Evolutionary conservation across 2,797 vertebrate genomes (phyloP).

Genomic region (Phyllotis vaccarum): DNA sequence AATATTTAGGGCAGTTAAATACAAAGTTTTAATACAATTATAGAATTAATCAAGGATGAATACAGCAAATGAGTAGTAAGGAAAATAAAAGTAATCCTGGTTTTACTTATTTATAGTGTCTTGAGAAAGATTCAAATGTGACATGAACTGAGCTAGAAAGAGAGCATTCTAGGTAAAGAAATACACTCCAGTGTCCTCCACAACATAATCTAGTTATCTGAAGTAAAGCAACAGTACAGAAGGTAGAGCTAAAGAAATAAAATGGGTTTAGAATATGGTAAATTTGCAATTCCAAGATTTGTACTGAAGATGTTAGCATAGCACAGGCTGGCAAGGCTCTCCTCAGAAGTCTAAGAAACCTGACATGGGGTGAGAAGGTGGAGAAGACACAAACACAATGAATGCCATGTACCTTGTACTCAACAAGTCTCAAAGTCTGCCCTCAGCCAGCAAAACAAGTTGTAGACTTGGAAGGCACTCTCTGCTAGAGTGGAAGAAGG

Average conservation of each 20-base stretch:
- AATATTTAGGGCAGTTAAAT: not conserved
- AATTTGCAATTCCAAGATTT: not conserved
- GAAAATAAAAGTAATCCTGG: not conserved
- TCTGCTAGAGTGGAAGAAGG: not conserved
- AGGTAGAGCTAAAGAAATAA: not conserved
- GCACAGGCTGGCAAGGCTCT: not conserved
- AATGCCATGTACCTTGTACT: not conserved
- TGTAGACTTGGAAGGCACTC: not conserved
- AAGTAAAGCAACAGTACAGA: conserved; percentile 14
- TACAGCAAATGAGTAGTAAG: not conserved
- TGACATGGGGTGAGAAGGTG: not conserved
- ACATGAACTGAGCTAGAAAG: not conserved
- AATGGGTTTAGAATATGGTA: not conserved
- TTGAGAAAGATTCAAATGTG: not conserved
- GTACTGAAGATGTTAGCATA: not conserved
- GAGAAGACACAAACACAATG: not conserved
- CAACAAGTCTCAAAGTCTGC: not conserved
- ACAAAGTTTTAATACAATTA: not conserved
- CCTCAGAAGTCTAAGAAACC: not conserved
- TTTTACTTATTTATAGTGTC: not conserved
- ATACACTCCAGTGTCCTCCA: not conserved
- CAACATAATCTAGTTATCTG: not conserved
- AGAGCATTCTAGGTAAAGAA: not conserved
- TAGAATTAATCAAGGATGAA: not conserved
- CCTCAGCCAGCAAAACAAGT: not conserved